Base-by-base conservation (phyloP, 2,797 vertebrate species). In the Eremophila alpestris region DNA sequence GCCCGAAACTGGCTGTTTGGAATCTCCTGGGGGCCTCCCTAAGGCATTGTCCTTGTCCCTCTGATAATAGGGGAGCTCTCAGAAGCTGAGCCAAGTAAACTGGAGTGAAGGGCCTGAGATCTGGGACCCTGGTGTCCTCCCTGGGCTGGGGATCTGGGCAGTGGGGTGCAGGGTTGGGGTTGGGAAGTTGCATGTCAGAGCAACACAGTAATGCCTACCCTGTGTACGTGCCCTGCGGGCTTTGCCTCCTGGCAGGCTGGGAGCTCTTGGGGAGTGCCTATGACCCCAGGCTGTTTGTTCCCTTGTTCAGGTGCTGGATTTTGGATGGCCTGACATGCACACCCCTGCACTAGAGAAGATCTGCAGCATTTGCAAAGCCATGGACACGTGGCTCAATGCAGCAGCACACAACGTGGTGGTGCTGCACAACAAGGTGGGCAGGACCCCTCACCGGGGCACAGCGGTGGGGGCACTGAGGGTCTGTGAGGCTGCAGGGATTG, bases 321-420 rank as follows among this genome's bases (percentile, higher is more conserved):
- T 99, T 49, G 99, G 99, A 76, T 99, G 99, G 99, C 99, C 99
- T 0, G 99, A 99, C 95, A 98, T 99, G 82, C 99, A 99, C 18
- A 99, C 99, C 21, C 99, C 99, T 0, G 99, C 99, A 1, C 97
- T 99, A 97, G 99, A 99, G 96, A 99, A 99, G 97, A 99, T 99
- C 97, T 99, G 99, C 98, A 99, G 99, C 91, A 98, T 99, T 97
- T 99, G 99, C 95, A 99, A 99, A 95, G 99, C 99, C 89, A 99
- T 99, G 99, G 99, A 99, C 98, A 99, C 99, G 0, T 99, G 99
- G 99, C 98, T 99, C 94, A 99, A 98, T 0, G 97, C 99, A 0
- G 99, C 99, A 11, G 92, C 98, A 7, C 99, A 99, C 97, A 99
- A 99, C 0, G 99, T 99, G 23, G 99, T 99, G 29, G 99, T 99